Conservation (phyloP, 2,888 invertebrate genomes). For the Ectropis crepuscularia region DNA sequence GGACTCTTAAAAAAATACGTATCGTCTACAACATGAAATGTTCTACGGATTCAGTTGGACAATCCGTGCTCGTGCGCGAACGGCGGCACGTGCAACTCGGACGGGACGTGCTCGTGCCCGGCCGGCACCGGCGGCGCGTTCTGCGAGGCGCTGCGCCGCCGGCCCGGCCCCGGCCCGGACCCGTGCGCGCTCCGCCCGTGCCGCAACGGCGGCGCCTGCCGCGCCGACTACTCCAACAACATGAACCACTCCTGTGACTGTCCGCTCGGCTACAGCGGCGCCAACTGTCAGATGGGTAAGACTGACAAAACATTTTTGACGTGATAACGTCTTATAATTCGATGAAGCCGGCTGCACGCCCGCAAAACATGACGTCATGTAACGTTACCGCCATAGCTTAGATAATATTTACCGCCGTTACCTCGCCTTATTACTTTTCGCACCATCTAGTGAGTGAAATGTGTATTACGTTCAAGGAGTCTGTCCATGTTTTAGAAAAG, state of each 20-base stretch:
- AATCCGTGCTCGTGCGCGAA: slow-evolving; percentile 86
- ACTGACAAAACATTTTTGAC: background rate
- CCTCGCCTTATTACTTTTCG: no score
- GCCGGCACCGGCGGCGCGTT: slow-evolving; percentile 63
- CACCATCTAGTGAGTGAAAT: no score
- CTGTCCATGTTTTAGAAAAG: no score
- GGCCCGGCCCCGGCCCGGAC: slow-evolving; percentile 65
- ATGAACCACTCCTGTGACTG: slow-evolving; percentile 91
- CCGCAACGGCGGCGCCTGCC: slow-evolving; percentile 91
- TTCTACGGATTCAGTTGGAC: slow-evolving; percentile 1
- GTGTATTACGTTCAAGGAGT: no score
- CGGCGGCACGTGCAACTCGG: slow-evolving; percentile 86
- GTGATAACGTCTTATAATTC: no score
- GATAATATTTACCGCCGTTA: no score
- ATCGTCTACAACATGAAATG: background rate
- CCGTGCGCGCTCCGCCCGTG: slow-evolving; percentile 88
- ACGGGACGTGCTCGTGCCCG: slow-evolving; percentile 84
- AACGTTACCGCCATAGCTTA: no score
- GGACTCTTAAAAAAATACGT: background rate
- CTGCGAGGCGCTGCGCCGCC: slow-evolving; percentile 68
- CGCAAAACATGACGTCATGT: no score
- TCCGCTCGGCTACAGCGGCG: slow-evolving; percentile 90
- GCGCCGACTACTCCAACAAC: slow-evolving; percentile 64
- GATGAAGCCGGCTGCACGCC: no score
- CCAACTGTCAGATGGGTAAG: slow-evolving; percentile 91